A percentile compares a stretch with the other conserved stretches of the same genome.
Conservation (phyloP, 2,797 vertebrate genomes). For the Scleropages formosus region DNA sequence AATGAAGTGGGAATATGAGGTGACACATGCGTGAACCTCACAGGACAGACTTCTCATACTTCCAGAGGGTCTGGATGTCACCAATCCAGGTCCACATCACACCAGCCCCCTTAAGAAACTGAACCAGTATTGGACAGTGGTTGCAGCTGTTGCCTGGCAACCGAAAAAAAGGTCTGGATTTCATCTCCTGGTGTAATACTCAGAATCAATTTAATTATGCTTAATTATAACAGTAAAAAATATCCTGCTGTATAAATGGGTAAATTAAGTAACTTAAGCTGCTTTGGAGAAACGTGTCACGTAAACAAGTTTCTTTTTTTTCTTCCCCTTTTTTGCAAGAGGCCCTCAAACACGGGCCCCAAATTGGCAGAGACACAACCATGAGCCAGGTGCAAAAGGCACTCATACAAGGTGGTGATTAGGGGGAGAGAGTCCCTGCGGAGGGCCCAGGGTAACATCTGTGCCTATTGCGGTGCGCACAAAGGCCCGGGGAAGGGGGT, state of each 20-base stretch:
- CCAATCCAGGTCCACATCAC: background rate
- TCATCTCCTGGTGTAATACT: background rate
- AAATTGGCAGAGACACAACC: slow-evolving; percentile 48
- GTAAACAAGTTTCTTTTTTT: too few species aligned
- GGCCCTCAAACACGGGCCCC: slow-evolving; percentile 43
- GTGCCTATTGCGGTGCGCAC: slow-evolving; percentile 72
- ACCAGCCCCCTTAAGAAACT: background rate
- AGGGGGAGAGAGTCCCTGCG: slow-evolving; percentile 73
- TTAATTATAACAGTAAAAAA: too few species aligned
- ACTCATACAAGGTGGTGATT: slow-evolving; percentile 76
- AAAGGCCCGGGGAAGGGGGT: slow-evolving; percentile 56
- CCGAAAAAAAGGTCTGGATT: slow-evolving; percentile 14
- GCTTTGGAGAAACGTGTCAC: background rate
- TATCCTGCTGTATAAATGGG: too few species aligned
- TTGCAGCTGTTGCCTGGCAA: too few species aligned
- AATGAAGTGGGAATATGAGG: too few species aligned
- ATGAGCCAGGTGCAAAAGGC: slow-evolving; percentile 77
- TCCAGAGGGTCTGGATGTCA: background rate
- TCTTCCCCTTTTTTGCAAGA: slow-evolving; percentile 1
- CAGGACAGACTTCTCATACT: background rate
- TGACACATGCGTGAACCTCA: too few species aligned
- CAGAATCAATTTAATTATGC: too few species aligned
- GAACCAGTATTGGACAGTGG: background rate
- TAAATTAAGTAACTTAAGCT: too few species aligned
- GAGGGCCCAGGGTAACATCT: slow-evolving; percentile 81